Conservation (phyloP, 2,888 invertebrate species). For the Caenorhabditis sinica region DNA sequence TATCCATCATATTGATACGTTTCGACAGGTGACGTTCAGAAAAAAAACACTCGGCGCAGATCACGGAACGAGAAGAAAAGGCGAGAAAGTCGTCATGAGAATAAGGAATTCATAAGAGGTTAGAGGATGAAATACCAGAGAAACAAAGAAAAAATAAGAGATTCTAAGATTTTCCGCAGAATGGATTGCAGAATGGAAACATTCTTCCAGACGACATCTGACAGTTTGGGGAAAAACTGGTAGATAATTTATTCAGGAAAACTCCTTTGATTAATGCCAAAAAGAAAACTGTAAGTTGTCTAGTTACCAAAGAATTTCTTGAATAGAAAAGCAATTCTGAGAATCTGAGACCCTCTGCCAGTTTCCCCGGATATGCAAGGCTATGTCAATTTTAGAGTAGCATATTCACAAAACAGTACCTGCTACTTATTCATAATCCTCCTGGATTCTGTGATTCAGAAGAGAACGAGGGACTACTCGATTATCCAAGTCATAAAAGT, state of each 20-base stretch:
- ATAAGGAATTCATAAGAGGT: slow-evolving; percentile 15
- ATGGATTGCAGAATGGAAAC: neutral
- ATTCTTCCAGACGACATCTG: no score
- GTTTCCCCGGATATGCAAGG: no score
- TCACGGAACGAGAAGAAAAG: slow-evolving; percentile 14
- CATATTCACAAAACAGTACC: neutral
- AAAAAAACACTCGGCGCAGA: slow-evolving; percentile 41
- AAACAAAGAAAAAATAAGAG: neutral
- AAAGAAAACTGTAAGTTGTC: no score
- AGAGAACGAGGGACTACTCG: slow-evolving; percentile 29
- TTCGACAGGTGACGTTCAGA: slow-evolving; percentile 41
- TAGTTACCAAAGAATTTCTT: no score
- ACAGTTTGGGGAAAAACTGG: no score
- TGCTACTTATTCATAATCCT: neutral
- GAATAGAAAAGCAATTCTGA: no score
- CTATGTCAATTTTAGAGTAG: no score
- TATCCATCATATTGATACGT: slow-evolving; percentile 43
- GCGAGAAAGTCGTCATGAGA: slow-evolving; percentile 38
- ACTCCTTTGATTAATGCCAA: neutral
- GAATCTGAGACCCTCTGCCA: no score
- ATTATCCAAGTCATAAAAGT: slow-evolving; percentile 58
- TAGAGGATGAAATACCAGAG: neutral
- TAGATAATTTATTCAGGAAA: neutral
- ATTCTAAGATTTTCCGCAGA: neutral
- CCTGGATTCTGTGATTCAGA: slow-evolving; percentile 15